Evolutionary conservation across 1,140 invertebrate genomes (phyloP), one percentile per base, ranked within the genome.

Genomic region (Nephila pilipes): DNA sequence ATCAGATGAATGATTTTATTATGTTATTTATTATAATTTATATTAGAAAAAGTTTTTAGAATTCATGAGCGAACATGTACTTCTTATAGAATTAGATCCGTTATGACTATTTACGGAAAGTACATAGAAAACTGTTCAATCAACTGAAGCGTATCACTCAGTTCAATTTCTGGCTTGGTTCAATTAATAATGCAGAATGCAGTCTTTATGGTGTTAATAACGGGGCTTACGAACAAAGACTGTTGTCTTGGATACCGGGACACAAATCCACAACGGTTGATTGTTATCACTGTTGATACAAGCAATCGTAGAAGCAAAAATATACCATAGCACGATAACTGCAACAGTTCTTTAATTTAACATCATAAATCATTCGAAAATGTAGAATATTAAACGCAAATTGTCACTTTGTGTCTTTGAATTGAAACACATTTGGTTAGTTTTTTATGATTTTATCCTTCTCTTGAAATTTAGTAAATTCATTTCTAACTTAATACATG

Each of bases 161-260:
- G 29, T 75, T 75, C 12, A 25, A 75, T 18, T 75, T 75, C 29
- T 5, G 29, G 25, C 12, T 32, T 3, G 16, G 29, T 32, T 18
- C 32, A 75, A 75, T 75, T 75, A 75, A 75, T 75, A 75, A 75
- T 75, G 69, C 69, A 75, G 69, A 75, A 29, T 75, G 69, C 69
- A 75, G 69, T 36, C 69, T 75, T 36, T 75, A 75, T 32, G 69
- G 69, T 75, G 32, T 75, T 25, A 75, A 75, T 29, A 75, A 75
- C 69, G 16, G 29, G 18, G 69, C 32, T 75, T 75, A 20, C 29
- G 69, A 36, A 75, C 69, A 75, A 75, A 75, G 69, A 75, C 69
- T 75, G 69, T 75, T 36, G 69, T 75, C 69, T 32, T 75, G 69
- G 69, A 75, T 20, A 75, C 69, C 29, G 29, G 29, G 69, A 75